Conservation (phyloP, 2,888 invertebrate genomes). For the Nephrotoma appendiculata region DNA sequence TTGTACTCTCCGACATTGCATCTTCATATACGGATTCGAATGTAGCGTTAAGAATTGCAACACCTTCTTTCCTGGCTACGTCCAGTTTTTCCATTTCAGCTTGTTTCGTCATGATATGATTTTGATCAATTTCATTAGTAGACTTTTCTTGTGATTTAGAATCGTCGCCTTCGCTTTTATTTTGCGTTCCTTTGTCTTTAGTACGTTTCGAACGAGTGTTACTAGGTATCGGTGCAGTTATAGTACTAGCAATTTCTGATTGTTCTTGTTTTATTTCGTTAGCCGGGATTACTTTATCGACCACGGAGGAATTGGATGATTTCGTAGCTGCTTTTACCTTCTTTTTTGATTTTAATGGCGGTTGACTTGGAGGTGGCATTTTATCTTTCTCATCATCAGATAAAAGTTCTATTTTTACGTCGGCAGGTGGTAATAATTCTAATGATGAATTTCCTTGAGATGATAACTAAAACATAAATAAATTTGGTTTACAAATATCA, state of each 20-base stretch:
- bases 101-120: background rate
- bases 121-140: background rate
- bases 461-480: background rate
- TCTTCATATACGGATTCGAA: slow-evolving; percentile 32
- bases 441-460: background rate
- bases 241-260: background rate
- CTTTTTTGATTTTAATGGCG: slow-evolving; percentile 7
- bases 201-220: background rate
- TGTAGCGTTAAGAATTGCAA: slow-evolving; percentile 15
- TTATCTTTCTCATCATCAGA: slow-evolving; percentile 11
- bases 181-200: background rate
- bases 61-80: slow-evolving; percentile 33
- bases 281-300: background rate
- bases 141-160: background rate
- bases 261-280: background rate
- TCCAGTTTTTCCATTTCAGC: slow-evolving; percentile 12
- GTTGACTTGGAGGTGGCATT: slow-evolving; percentile 11
- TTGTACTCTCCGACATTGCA: slow-evolving; percentile 20
- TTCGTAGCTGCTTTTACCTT: slow-evolving; percentile 1
- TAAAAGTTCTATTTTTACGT: background rate
- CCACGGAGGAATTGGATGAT: background rate
- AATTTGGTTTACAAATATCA: background rate
- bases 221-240: background rate
- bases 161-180: background rate
- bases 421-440: background rate